Base-by-base conservation (phyloP, 1,140 invertebrate species). In the Trichomalopsis sarcophagae region DNA sequence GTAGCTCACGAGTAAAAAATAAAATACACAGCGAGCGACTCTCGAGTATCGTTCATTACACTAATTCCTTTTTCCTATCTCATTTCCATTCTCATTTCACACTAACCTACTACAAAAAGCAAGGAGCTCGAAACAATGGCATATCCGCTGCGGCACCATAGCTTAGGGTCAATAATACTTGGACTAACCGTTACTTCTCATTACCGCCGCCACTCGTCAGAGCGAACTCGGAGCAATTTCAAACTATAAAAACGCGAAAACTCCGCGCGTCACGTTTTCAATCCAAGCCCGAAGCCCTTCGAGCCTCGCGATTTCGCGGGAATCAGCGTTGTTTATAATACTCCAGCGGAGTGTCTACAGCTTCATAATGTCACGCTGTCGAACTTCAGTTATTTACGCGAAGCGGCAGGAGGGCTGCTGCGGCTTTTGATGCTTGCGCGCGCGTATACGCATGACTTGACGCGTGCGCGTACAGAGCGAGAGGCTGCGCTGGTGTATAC, bases 151-250 rank as follows among this genome's bases (percentile, higher is more conserved):
- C 33, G 14, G 14, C 14, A 62, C 17, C 21, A 62, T 62, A 50
- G 4, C 21, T 5, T 62, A n/a, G 14, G 6, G 14, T 17, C 50
- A 17, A 55, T 55, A 17, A 55, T 55, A 69, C 23, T 23, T 10
- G 1, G 27, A 71, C 68, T 27, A 30, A 71, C 68, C 68, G 68
- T 71, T 71, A 71, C 68, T 71, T 71, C 68, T 71, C 68, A 71
- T 71, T 71, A 33, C 9, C 27, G 9, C 6, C 55, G 6, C 27
- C n/a, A n/a, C 55, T 62, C 55, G 4, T n/a, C 55, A 21, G 14
- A n/a, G 14, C 13, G 50, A 55, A 14, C 55, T 62, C 17, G 1
- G 7, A 44, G 21, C 21, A n/a, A 62, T 62, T 62, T 62, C 55
- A 62, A 17, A 21, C 6, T 62, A 36, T 6, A 3, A 21, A 27